Evolutionary conservation across 2,888 invertebrate genomes (phyloP), one percentile per base, ranked within the genome.

Genomic region (Galerucella pusilla): DNA sequence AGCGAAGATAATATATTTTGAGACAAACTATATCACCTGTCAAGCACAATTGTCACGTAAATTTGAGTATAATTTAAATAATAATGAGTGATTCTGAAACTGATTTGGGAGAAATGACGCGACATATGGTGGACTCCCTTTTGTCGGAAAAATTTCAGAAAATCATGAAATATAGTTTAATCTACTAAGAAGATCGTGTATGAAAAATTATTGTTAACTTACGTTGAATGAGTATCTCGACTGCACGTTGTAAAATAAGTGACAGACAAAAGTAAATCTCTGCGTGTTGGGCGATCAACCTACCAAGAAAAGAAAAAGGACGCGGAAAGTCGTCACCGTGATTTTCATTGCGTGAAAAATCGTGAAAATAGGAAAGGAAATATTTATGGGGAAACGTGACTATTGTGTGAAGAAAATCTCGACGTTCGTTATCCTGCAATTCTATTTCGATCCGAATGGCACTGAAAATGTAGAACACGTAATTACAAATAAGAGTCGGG

Each of bases 301-400:
- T 52, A 60, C 11, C 28, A 25, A 12, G 3, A 3, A 20, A 60
- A 60, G 28, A 60, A 28, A 60, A 60, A 25, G 12, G 7, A 25
- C 25, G 52, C 11, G 28, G 14, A 60, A 28, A 28, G 25, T 28
- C 6, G 35, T 42, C 25, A 11, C 9, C 60, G 6, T 20, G 12
- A 12, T 60, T 52, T 60, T 60, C 25, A 28, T 14, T 60, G 12
- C 14, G 20, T 20, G 60, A 60, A 20, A 60, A 28, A 28, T 28
- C 60, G 60, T 28, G 11, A 12, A 28, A 60, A 60, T 60, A 28
- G 28, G 35, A 42, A 42, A 28, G 60, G 60, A 60, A 60, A 60
- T 60, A 60, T 60, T 60, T 60, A 60, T 28, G 60, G 11, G 60
- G 4, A 12, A 60, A 60, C 60, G 60, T 60, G 60, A 60, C 60